Conservation (phyloP, 2,888 invertebrate genomes). For the Aleiodes alternator region DNA sequence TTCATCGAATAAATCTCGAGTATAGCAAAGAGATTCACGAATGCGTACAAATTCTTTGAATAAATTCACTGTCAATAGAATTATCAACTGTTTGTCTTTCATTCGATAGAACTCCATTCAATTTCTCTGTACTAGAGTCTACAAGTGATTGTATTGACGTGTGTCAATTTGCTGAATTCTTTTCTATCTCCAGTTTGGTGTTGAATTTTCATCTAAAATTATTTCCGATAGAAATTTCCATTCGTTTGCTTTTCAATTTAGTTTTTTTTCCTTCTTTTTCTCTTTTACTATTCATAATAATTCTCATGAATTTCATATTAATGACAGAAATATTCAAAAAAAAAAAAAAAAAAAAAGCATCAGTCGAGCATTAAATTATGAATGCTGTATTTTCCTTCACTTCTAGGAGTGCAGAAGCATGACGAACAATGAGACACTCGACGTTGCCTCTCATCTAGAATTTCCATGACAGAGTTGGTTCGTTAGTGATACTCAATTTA, state of each 20-base stretch:
- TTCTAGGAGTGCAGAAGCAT: neutral
- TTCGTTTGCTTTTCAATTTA: no score
- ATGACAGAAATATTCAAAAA: neutral
- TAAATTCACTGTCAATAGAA: slow-evolving; percentile 23
- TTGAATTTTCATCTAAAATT: no score
- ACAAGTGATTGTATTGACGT: neutral
- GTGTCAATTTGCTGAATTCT: neutral
- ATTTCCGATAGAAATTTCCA: no score
- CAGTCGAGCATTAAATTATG: slow-evolving; percentile 1
- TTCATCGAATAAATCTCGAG: neutral
- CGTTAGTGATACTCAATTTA: slow-evolving; percentile 29
- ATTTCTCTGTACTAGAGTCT: slow-evolving; percentile 7
- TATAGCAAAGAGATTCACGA: neutral
- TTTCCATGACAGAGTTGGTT: slow-evolving; percentile 30
- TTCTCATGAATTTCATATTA: no score
- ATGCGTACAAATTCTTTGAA: slow-evolving; percentile 7
- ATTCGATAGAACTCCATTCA: slow-evolving; percentile 13
- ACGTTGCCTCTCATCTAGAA: slow-evolving; percentile 24
- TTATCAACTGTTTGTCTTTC: slow-evolving; percentile 26
- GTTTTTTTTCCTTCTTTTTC: no score
- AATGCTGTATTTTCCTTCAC: slow-evolving; percentile 19
- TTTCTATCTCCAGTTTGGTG: neutral
- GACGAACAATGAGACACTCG: slow-evolving; percentile 24
- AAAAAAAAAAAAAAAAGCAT: neutral
- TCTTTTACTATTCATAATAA: no score